Evolutionary conservation across 2,888 invertebrate species (phyloP).

Genomic region (Dicycla oo): DNA sequence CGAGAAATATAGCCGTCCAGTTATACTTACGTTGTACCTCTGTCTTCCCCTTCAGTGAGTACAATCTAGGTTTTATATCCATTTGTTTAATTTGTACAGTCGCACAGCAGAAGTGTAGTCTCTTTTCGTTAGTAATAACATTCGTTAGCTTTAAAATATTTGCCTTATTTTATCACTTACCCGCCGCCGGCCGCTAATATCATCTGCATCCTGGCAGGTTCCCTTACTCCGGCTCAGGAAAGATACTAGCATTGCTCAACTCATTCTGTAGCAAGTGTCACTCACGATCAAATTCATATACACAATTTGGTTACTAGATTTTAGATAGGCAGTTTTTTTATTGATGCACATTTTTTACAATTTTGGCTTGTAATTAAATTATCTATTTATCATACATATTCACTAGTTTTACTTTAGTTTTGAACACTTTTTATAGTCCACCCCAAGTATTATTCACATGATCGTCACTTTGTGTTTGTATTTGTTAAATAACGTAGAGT

Average conservation of each 20-base stretch:
- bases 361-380: not conserved
- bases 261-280: slow-evolving; percentile 16
- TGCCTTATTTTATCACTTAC: slow-evolving; percentile 64
- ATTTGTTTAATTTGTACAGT: too few species aligned
- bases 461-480: not conserved
- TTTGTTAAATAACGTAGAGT: not conserved
- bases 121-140: not conserved
- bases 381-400: slow-evolving; percentile 6
- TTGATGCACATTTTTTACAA: slow-evolving; percentile 16
- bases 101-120: slow-evolving; percentile 3
- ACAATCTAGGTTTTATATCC: not conserved
- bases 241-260: slow-evolving; percentile 56
- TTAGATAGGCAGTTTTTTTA: not conserved
- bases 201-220: slow-evolving; percentile 88
- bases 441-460: not conserved
- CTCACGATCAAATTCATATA: slow-evolving; percentile 1
- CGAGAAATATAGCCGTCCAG: rapidly evolving
- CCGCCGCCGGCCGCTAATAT: slow-evolving; percentile 89
- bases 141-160: too few species aligned
- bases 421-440: not conserved
- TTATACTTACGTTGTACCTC: not conserved
- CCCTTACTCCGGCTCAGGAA: slow-evolving; percentile 26
- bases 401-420: slow-evolving; percentile 7
- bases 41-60: not conserved
- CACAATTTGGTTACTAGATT: not conserved